Evolutionary conservation across 2,888 invertebrate species (phyloP).

Genomic region (Sphinx pinastri): DNA sequence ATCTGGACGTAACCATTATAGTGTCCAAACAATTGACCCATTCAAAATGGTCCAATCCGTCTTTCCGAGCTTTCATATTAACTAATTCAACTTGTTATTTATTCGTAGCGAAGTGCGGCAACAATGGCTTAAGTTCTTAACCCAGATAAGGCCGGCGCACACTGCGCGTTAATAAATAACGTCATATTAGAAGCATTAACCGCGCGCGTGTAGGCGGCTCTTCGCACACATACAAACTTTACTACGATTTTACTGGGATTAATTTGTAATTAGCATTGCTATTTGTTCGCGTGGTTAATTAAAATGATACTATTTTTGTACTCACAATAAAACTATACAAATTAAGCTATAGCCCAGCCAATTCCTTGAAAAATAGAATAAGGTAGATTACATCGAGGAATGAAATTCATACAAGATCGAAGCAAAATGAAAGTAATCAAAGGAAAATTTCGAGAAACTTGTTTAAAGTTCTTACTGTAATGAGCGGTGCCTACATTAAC

Average conservation of each 20-base stretch:
- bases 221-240: constrained; percentile 36
- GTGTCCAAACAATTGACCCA: constrained; percentile 46
- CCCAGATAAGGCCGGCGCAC: constrained; percentile 66
- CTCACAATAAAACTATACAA: background rate
- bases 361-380: too few species aligned
- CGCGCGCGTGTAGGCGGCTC: constrained; percentile 52
- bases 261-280: constrained; percentile 20
- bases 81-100: constrained; percentile 66
- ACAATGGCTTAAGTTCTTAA: constrained; percentile 53
- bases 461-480: too few species aligned
- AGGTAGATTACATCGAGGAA: too few species aligned
- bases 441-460: too few species aligned
- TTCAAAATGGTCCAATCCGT: constrained; percentile 53
- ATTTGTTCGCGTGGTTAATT: background rate
- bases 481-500: too few species aligned
- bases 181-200: constrained; percentile 71
- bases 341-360: too few species aligned
- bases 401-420: too few species aligned
- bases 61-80: constrained; percentile 55
- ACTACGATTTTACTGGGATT: constrained; percentile 39
- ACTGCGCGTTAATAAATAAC: constrained; percentile 71
- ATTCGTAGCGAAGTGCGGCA: constrained; percentile 54
- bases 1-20: constrained; percentile 24
- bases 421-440: too few species aligned
- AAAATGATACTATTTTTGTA: background rate